These are phyloP conservation scores for Halcyon chelicuti DNA, from an alignment of 2,797 vertebrate species.

Conservation along the genomic window DNA sequence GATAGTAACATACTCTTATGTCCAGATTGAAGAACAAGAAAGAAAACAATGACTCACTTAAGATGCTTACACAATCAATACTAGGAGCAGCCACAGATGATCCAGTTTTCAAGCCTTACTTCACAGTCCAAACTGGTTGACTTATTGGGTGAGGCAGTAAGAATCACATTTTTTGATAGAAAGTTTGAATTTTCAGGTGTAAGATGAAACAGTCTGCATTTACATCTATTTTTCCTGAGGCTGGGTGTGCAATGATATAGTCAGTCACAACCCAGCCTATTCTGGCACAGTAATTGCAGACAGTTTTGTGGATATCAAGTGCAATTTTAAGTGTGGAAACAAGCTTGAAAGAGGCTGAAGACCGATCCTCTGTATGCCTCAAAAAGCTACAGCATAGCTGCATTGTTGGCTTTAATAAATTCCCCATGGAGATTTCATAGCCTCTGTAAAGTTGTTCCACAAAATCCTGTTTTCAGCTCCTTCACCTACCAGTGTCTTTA, in stretches of 20 bases:
- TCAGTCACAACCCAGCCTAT: not conserved
- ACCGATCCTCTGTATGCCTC: conserved; percentile 16
- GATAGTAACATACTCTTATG: not conserved
- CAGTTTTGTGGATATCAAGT: conserved; percentile 38
- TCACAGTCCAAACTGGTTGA: not conserved
- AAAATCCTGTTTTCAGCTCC: conserved; percentile 65
- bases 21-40: not conserved
- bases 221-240: conserved; percentile 11
- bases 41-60: not conserved
- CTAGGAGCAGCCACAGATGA: not conserved
- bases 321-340: not conserved
- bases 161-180: not conserved
- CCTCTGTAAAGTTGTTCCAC: conserved; percentile 19
- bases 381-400: conserved; percentile 1
- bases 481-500: conserved; percentile 50
- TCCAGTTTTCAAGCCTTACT: not conserved
- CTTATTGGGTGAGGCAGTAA: not conserved
- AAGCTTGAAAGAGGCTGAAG: conserved; percentile 21
- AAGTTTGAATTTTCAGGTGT: conserved; percentile 2
- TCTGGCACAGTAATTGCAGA: conserved; percentile 7
- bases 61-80: not conserved
- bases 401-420: conserved; percentile 61
- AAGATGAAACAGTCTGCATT: not conserved
- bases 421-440: conserved; percentile 45
- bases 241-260: not conserved